A percentile compares a stretch with the other conserved stretches of the same genome.
These are phyloP conservation scores for human DNA, from an alignment of 2,113 vertebrate species.

Conservation along the genomic window DNA sequence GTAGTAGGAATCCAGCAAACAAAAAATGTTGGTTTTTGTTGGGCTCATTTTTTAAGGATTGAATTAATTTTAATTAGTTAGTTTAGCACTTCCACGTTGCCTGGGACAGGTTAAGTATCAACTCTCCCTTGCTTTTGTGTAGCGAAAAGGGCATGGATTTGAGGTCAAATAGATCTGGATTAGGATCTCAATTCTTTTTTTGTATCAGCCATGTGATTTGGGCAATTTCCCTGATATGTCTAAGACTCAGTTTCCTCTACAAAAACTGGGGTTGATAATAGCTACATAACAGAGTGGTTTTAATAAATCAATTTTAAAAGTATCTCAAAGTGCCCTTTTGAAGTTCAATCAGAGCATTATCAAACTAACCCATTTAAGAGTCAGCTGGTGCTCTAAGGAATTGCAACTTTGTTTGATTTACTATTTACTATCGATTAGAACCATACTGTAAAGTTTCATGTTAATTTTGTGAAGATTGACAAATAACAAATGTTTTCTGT, in stretches of 20 bases:
- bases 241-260: neutral
- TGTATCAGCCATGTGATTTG: neutral
- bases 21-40: neutral
- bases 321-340: neutral
- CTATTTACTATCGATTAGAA: neutral
- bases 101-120: neutral
- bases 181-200: neutral
- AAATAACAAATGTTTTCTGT: neutral
- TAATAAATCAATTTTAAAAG: neutral
- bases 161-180: slow-evolving; percentile 1
- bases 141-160: neutral
- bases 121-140: neutral
- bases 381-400: neutral
- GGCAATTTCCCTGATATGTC: neutral
- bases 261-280: neutral
- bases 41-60: neutral
- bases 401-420: neutral
- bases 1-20: neutral
- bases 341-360: neutral
- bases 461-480: neutral
- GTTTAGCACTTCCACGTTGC: neutral
- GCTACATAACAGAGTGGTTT: neutral
- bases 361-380: neutral
- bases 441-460: neutral
- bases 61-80: neutral